Base-by-base conservation (phyloP, 2,113 vertebrate genomes). In the Pagrus major region DNA sequence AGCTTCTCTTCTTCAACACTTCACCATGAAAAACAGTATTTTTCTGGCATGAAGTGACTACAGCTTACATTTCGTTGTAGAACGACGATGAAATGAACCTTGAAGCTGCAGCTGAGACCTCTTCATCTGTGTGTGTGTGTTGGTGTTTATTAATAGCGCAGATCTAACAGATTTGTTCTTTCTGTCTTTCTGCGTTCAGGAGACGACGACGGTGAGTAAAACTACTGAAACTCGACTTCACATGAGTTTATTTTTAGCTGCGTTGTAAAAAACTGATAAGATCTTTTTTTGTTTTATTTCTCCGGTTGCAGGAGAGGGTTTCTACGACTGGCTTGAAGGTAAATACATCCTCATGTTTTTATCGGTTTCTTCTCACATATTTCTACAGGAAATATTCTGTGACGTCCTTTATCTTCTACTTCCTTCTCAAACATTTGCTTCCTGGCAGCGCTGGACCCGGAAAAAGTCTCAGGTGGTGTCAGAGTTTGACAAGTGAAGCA, bases 251-350 rank as follows among this genome's bases (percentile, higher is more conserved):
- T 79, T 77, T 59, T 76, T 35, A 46, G 15, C 23, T 9, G 2
- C 59, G 14, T 21, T 47, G 27, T 16, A 7, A 18, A 31, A 25
- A 10, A 42, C 69, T 73, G 20, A 66, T 5, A 5, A 31, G 1
- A 0, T 47, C 1, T 67, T 14, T 46, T 67, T 29, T 35, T 35
- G 16, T 35, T 3, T 35, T 11, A 0, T 87, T 3, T 86, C 70
- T 83, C 68, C 15, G 0, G 15, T 65, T 80, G 72, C 94, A 97
- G 98, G 97, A 81, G 97, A 99, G 88, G 95, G 95, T 64, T 99
- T 99, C 94, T 99, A 99, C 94, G 96, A 94, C 0, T 99, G 98
- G 98, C 95, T 99, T 20, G 98, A 99, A 97, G 98, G 98, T 98
- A 95, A 95, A 63, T 52, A 0, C 23, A 10, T n/a, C 59, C 11